A percentile compares a stretch with the other conserved stretches of the same genome.
Evolutionary conservation across 1,140 invertebrate genomes (phyloP).

Genomic region (Nylanderia fulva): DNA sequence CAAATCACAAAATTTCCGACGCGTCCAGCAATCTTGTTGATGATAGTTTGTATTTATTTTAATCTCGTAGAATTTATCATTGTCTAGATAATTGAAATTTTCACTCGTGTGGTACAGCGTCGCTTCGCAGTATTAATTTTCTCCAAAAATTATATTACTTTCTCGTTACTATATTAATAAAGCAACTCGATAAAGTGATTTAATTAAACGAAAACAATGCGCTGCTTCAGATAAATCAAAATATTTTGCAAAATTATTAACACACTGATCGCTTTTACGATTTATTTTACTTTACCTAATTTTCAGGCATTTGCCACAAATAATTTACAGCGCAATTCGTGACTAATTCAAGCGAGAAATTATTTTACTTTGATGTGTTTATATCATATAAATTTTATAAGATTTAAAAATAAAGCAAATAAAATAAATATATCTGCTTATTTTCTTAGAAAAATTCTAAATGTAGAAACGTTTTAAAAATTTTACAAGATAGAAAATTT

Average conservation of each 20-base stretch:
- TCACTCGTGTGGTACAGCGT: neutral
- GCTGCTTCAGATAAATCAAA: conserved; percentile 20
- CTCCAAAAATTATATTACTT: conserved; percentile 28
- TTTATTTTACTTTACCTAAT: neutral
- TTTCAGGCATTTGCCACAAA: conserved; percentile 7
- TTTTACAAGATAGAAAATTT: neutral
- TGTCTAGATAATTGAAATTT: conserved; percentile 42
- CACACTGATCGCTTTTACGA: neutral
- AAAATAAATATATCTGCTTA: no score
- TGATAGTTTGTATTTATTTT: conserved; percentile 30
- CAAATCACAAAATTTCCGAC: neutral
- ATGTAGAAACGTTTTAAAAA: neutral
- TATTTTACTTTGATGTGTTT: neutral
- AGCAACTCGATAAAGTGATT: conserved; percentile 44
- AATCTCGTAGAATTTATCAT: conserved; percentile 24
- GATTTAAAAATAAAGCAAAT: neutral
- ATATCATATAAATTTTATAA: neutral
- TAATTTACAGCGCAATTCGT: neutral
- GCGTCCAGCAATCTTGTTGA: neutral
- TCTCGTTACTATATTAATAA: conserved; percentile 34
- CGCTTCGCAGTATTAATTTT: conserved; percentile 4
- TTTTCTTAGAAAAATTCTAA: no score
- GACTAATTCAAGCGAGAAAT: neutral
- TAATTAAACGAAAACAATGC: conserved; percentile 41
- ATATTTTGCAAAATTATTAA: conserved; percentile 53